Percentiles rank a stretch among this genome's conserved stretches.
Conservation (phyloP, 2,113 vertebrate species). For the Ciconia stormi region DNA sequence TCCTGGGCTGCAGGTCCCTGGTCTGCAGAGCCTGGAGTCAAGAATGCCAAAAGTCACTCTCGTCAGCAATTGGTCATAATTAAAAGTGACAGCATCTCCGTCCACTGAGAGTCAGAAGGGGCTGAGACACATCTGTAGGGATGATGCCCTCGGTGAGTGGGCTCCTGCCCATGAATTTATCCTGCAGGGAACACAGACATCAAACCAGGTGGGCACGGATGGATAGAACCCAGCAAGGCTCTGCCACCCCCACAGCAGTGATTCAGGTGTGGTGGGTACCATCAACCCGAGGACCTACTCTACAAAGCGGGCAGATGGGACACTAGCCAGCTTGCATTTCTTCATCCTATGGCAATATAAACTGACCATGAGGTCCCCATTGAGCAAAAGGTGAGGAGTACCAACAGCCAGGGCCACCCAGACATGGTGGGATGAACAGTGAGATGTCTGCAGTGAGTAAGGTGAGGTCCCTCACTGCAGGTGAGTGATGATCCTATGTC, state of each 20-base stretch:
- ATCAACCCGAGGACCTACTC: neutral
- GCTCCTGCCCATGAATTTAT: neutral
- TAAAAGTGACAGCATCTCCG: neutral
- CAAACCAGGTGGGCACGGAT: neutral
- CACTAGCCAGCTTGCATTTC: neutral
- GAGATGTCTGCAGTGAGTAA: neutral
- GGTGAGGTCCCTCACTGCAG: neutral
- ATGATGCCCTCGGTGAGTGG: fast-evolving
- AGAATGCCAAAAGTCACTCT: neutral
- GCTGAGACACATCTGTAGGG: neutral
- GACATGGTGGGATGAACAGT: neutral
- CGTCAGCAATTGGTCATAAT: neutral
- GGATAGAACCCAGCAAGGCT: neutral
- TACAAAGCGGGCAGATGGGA: neutral
- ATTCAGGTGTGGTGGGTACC: too few species aligned
- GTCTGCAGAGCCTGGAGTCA: neutral
- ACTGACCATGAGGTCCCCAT: neutral
- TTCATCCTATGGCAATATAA: neutral
- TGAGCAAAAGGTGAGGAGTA: neutral
- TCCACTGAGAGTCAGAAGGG: neutral
- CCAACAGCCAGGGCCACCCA: neutral
- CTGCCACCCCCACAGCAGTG: neutral
- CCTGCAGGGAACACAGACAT: neutral
- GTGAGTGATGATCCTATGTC: neutral
- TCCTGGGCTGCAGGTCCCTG: neutral